Evolutionary conservation across 2,888 invertebrate species (phyloP), one percentile per base, ranked within the genome.

Genomic region (Trichogramma dendrolimi): DNA sequence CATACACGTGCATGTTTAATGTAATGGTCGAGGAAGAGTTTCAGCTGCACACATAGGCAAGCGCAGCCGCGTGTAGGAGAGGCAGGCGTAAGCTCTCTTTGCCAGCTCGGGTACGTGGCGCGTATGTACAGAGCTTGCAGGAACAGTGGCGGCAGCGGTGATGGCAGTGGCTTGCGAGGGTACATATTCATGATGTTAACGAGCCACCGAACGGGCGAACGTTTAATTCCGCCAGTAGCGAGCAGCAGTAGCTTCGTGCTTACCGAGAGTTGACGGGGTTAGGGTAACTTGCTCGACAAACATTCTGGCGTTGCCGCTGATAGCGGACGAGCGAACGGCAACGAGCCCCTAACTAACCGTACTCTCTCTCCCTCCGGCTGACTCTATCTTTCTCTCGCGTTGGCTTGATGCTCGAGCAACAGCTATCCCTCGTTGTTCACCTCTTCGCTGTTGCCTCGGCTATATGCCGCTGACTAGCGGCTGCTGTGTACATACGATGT

Each of bases 161-260:
- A 51, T 38, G 55, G 53, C 4, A 42, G 60, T 53, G 55, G 54
- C 11, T 75, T 73, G 75, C 75, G 74, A 77, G 79, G 78, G 79
- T 79, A 79, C 79, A 79, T 78, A 79, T 79, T 79, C 79, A 79
- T 79, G 79, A 79, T 78, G 78, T 79, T 79, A 79, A 79, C 79
- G 79, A 79, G 79, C 77, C 78, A 74, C 75, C 75, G 75, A 75
- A 73, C 74, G 74, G 78, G 72, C 76, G 77, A 78, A 78, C 79
- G 79, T 79, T 79, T 79, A 79, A 79, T 79, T 79, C 79, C 79
- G 78, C 76, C 78, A 79, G 77, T 74, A 76, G 77, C 72, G 27
- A 27, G 27, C 27, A 27, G 27, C 27, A 27, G 27, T 3, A 27
- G 27, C 27, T 27, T 27, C 27, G 27, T 27, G 27, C 27, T 27